A percentile compares a stretch with the other conserved stretches of the same genome.
phyloP scores from a whole-genome alignment of 2,888 invertebrate genomes.

The Camponotus fellah region DNA sequence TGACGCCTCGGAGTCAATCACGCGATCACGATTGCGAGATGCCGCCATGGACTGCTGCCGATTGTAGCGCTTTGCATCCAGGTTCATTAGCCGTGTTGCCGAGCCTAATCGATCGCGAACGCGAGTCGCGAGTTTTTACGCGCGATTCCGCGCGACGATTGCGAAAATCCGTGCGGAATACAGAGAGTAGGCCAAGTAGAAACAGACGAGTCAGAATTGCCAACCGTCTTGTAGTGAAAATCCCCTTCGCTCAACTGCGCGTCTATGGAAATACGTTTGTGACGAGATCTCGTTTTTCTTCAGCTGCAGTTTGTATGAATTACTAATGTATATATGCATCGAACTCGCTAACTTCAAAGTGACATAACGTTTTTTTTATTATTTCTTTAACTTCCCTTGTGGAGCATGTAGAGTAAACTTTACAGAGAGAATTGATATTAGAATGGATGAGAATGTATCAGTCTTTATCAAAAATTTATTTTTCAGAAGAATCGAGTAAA shows the following conservation, averaged over 20 bases:
- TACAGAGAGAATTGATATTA: neutral
- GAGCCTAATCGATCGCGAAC: conserved; percentile 39
- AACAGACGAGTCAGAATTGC: conserved; percentile 33
- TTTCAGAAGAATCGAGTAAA: neutral
- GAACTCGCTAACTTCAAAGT: neutral
- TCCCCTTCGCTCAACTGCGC: conserved; percentile 30
- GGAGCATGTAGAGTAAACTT: neutral
- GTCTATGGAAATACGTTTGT: neutral
- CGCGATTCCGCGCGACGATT: conserved; percentile 54
- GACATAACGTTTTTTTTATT: neutral
- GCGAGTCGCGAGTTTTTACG: conserved; percentile 15
- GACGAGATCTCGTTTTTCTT: neutral
- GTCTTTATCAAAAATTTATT: neutral
- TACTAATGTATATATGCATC: too few relatives aligned
- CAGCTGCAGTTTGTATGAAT: neutral
- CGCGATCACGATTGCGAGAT: conserved; percentile 45
- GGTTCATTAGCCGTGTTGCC: conserved; percentile 30
- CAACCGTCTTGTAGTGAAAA: conserved; percentile 35
- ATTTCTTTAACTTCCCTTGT: neutral
- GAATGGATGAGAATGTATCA: neutral
- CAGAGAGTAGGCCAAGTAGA: conserved; percentile 46
- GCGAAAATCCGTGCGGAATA: conserved; percentile 38
- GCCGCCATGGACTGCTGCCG: conserved; percentile 56
- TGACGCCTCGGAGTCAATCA: neutral
- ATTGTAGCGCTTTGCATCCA: conserved; percentile 60